A percentile compares a stretch with the other conserved stretches of the same genome.
Evolutionary conservation across 2,888 invertebrate genomes (phyloP).

Genomic region (Dysmachus trigonus): DNA sequence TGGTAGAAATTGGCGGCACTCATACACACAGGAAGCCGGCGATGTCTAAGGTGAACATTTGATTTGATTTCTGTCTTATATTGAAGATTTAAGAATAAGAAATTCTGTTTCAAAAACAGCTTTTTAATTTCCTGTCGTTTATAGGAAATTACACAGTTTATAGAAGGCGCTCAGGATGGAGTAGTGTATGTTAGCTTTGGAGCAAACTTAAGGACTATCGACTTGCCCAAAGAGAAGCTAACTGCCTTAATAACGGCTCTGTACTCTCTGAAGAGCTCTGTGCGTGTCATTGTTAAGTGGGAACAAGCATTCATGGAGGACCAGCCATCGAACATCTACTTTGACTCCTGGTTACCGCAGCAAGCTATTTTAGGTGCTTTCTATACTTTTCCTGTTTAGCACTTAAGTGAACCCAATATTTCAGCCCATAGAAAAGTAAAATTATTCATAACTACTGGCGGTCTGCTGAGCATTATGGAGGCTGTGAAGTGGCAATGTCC

Average conservation of each 20-base stretch:
- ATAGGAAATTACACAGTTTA: constrained; percentile 57
- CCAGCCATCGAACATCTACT: constrained; percentile 62
- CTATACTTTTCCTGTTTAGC: not conserved
- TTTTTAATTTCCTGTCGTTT: not conserved
- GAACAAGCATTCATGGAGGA: constrained; percentile 62
- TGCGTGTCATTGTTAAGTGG: constrained; percentile 67
- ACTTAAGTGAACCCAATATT: not conserved
- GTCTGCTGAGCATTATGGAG: constrained; percentile 68
- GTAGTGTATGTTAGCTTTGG: constrained; percentile 66
- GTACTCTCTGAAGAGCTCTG: constrained; percentile 47
- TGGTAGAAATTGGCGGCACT: constrained; percentile 60
- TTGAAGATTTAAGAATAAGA: not conserved
- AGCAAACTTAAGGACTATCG: constrained; percentile 58
- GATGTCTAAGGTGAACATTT: not conserved
- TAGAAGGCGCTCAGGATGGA: constrained; percentile 61
- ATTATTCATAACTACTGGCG: constrained; percentile 70
- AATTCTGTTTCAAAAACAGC: not conserved
- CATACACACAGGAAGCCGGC: constrained; percentile 53
- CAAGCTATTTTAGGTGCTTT: constrained; percentile 60
- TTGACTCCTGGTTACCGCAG: constrained; percentile 62
- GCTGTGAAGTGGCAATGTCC: constrained; percentile 66
- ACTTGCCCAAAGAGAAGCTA: constrained; percentile 61
- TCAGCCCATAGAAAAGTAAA: constrained; percentile 67
- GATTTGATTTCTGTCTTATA: not conserved
- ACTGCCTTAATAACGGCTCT: constrained; percentile 57